Conservation (phyloP, 2,113 vertebrate species). For the Mobula hypostoma region DNA sequence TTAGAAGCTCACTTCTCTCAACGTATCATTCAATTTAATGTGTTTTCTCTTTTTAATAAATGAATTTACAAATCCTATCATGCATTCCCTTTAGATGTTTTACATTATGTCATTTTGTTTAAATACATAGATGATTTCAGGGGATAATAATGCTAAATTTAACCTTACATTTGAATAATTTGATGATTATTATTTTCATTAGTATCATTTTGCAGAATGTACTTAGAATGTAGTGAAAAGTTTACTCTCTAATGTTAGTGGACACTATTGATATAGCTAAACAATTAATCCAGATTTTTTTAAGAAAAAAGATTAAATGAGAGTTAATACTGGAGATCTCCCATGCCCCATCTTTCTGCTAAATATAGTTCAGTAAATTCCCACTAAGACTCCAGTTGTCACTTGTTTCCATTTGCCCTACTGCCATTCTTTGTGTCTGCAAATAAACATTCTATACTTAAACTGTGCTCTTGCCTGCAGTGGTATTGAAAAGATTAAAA, state of each 20-base stretch:
- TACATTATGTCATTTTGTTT: too few relatives aligned
- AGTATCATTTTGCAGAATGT: background rate
- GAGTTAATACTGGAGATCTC: background rate
- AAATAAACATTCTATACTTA: conserved; percentile 30
- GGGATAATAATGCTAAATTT: background rate
- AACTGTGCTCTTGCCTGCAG: background rate
- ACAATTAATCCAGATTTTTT: background rate
- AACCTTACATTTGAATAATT: background rate
- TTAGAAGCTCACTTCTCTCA: background rate
- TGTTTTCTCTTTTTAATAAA: background rate
- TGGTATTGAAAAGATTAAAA: background rate
- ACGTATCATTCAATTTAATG: background rate
- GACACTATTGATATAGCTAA: background rate
- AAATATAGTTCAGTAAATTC: conserved; percentile 25
- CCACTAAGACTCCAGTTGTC: conserved; percentile 22
- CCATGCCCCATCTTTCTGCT: background rate
- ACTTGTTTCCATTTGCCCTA: conserved; percentile 19
- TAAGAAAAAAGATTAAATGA: background rate
- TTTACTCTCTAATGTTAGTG: background rate
- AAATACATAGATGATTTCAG: background rate
- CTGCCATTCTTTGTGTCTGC: background rate
- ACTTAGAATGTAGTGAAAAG: background rate
- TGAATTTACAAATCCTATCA: background rate
- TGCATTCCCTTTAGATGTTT: background rate
- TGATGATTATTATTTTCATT: background rate